phyloP scores from a whole-genome alignment of 23 tunicate species.

The Styela clava region DNA sequence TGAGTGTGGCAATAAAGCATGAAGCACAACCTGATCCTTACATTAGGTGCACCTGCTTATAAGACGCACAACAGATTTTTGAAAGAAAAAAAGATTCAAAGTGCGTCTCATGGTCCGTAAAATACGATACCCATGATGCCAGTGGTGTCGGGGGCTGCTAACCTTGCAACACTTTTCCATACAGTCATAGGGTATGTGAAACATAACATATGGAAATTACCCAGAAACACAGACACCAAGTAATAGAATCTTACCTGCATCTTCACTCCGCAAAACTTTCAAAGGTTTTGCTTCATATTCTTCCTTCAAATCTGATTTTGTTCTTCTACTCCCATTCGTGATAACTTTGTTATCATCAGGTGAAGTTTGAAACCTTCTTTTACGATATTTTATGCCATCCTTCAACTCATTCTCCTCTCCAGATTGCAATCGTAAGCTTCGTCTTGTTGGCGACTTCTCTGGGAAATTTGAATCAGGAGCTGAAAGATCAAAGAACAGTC shows the following conservation, averaged over 20 bases:
- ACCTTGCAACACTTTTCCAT: too few relatives aligned
- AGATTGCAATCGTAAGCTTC: neutral
- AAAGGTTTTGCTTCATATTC: neutral
- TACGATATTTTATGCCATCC: neutral
- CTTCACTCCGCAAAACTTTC: neutral
- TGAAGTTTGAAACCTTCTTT: neutral
- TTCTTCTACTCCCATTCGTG: neutral
- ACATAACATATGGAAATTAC: too few relatives aligned
- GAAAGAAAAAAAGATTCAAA: too few relatives aligned
- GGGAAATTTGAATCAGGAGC: neutral
- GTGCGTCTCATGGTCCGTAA: too few relatives aligned
- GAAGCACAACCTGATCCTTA: too few relatives aligned
- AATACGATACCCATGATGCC: too few relatives aligned
- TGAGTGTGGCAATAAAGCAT: too few relatives aligned
- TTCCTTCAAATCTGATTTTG: neutral
- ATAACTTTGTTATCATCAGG: neutral
- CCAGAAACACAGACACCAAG: too few relatives aligned
- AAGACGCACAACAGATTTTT: too few relatives aligned
- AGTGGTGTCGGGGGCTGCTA: too few relatives aligned
- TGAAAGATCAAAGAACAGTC: neutral
- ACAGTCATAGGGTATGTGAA: too few relatives aligned
- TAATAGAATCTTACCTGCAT: neutral
- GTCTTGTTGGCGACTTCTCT: neutral
- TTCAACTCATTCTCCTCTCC: neutral
- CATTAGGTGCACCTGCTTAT: too few relatives aligned